Conservation (phyloP, 1,140 invertebrate genomes). For the Belonocnema kinseyi region DNA sequence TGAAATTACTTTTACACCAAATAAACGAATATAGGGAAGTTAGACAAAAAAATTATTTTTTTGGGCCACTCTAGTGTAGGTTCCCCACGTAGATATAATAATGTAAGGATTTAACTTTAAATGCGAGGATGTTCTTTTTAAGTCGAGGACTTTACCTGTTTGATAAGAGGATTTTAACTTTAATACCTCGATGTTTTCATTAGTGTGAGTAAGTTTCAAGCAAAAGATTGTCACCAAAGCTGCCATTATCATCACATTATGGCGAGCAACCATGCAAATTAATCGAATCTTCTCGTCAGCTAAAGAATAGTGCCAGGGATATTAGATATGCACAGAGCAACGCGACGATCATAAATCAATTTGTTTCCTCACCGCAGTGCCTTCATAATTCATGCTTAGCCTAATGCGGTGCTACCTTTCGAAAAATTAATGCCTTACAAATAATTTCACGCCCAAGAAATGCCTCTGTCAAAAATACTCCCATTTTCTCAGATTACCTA, state of each 20-base stretch:
- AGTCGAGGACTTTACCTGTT: neutral
- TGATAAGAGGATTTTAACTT: neutral
- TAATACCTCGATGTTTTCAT: neutral
- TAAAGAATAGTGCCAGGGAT: slow-evolving; percentile 61
- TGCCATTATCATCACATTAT: neutral
- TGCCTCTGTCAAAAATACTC: too few species aligned
- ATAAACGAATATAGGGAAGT: too few species aligned
- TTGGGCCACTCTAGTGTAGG: too few species aligned
- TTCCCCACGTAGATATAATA: neutral
- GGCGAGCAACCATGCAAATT: slow-evolving; percentile 61
- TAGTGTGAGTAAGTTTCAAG: neutral
- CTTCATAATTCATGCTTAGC: slow-evolving; percentile 73
- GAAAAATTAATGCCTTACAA: slow-evolving; percentile 68
- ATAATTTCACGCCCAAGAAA: neutral
- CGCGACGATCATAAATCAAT: slow-evolving; percentile 70
- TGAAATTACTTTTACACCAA: too few species aligned
- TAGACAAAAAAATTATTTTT: too few species aligned
- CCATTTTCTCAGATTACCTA: too few species aligned
- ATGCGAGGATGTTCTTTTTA: too few species aligned
- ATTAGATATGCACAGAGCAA: slow-evolving; percentile 66
- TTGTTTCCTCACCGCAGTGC: slow-evolving; percentile 69
- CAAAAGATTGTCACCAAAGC: slow-evolving; percentile 33
- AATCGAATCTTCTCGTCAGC: slow-evolving; percentile 57
- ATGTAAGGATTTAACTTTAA: neutral
- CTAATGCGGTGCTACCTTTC: slow-evolving; percentile 58